Conservation (phyloP, 2,113 vertebrate species). For the Corythornis vintsioides region DNA sequence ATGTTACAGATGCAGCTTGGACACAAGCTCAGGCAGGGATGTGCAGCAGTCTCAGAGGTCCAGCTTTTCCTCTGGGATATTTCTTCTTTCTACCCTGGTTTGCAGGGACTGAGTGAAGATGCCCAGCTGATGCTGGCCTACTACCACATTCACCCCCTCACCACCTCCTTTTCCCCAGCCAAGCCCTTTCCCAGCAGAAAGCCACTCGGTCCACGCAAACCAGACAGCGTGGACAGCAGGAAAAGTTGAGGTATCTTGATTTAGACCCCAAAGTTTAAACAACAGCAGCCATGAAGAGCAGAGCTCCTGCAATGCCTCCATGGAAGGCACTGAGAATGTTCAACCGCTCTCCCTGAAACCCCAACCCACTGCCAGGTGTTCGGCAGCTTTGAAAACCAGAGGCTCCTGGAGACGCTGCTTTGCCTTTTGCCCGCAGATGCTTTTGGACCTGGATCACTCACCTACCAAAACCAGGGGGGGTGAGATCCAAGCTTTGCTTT, state of each 20-base stretch:
- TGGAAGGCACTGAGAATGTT: neutral
- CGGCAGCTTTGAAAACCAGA: neutral
- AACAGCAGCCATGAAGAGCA: accelerated
- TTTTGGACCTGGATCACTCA: neutral
- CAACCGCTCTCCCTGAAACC: neutral
- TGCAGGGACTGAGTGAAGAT: accelerated
- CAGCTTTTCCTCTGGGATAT: neutral
- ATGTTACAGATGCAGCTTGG: neutral
- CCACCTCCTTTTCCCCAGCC: neutral
- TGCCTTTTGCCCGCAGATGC: neutral
- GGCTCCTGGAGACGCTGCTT: neutral
- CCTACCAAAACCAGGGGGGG: neutral
- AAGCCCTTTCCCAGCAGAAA: neutral
- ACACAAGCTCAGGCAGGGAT: accelerated
- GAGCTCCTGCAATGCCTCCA: neutral
- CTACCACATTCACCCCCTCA: neutral
- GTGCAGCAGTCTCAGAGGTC: neutral
- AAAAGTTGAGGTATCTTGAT: accelerated
- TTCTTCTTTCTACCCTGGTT: neutral
- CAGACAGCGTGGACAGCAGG: accelerated
- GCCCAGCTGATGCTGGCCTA: neutral
- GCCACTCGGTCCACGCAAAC: accelerated
- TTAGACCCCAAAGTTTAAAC: accelerated
- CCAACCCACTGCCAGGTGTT: neutral
- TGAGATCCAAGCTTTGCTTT: neutral